A percentile compares a stretch with the other conserved stretches of the same genome.
These are phyloP conservation scores for Dolichotis patagonum DNA, from an alignment of 2,113 vertebrate species.

Conservation along the genomic window DNA sequence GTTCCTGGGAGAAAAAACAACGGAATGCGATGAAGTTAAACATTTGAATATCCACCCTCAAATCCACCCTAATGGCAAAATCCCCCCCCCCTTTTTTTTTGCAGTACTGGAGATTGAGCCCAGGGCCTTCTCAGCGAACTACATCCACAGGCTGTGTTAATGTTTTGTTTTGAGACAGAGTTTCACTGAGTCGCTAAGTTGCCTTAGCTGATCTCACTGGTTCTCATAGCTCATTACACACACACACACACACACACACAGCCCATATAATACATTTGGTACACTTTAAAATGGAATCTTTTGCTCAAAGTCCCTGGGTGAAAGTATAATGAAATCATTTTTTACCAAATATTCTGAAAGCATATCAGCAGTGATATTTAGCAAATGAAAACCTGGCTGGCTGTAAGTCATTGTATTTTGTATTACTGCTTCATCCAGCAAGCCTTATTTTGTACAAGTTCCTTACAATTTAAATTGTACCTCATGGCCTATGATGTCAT, in stretches of 20 bases:
- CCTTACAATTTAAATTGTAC: neutral
- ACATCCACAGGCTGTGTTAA: no score
- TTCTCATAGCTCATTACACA: neutral
- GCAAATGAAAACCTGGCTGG: neutral
- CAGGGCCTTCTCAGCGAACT: no score
- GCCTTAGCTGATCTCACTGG: neutral
- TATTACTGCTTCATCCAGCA: neutral
- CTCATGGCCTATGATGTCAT: neutral
- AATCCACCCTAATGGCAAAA: no score
- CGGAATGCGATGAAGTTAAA: neutral
- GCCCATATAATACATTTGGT: neutral
- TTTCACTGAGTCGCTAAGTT: no score
- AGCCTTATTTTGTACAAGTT: neutral
- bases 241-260: neutral
- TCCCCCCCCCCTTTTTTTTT: no score
- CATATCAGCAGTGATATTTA: neutral
- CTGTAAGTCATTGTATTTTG: neutral
- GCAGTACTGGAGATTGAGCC: no score
- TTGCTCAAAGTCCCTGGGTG: neutral
- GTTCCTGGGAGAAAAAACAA: neutral
- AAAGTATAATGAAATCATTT: conserved; percentile 44
- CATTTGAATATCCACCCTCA: neutral
- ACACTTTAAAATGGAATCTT: conserved; percentile 33
- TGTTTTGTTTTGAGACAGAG: no score
- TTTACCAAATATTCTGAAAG: conserved; percentile 42